A percentile compares a stretch with the other conserved stretches of the same genome.
phyloP scores from a whole-genome alignment of 1,140 invertebrate species.

The Ceratosolen solmsi region DNA sequence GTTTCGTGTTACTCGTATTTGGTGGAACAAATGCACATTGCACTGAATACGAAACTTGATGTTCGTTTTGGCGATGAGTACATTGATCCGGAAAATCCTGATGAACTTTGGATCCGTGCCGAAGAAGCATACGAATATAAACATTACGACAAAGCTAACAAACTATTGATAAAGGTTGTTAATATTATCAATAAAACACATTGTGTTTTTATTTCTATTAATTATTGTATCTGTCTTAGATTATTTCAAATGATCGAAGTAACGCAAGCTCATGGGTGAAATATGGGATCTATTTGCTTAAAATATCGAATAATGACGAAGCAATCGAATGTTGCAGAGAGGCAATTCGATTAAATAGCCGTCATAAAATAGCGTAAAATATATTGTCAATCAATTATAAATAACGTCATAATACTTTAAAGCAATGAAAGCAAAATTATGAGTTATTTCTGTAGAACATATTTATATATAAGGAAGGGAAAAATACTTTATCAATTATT shows the following conservation, averaged over 20 bases:
- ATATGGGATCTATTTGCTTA: conserved; percentile 56
- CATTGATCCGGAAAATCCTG: rapidly evolving
- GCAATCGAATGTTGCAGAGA: conserved; percentile 57
- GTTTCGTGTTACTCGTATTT: conserved; percentile 56
- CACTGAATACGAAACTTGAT: conserved; percentile 56
- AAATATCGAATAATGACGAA: conserved; percentile 51
- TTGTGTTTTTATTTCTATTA: not conserved
- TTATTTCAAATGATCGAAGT: conserved; percentile 37
- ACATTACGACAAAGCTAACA: conserved; percentile 47
- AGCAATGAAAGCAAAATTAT: too few relatives aligned
- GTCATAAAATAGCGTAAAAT: conserved; percentile 57
- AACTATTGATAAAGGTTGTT: conserved; percentile 48
- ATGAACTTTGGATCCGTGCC: conserved; percentile 52
- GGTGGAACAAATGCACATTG: conserved; percentile 58
- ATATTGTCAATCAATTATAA: not conserved
- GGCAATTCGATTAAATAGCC: conserved; percentile 54
- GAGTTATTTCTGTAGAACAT: too few relatives aligned
- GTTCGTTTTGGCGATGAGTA: conserved; percentile 18
- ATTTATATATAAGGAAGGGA: too few relatives aligned
- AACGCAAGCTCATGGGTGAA: conserved; percentile 55
- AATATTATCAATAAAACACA: not conserved
- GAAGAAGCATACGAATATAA: conserved; percentile 58
- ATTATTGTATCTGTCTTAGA: conserved; percentile 35
- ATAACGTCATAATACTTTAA: too few relatives aligned
- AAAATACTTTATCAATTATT: too few relatives aligned